A percentile compares a stretch with the other conserved stretches of the same genome.
Conservation (phyloP, 1,140 invertebrate species). For the Venturia canescens region DNA sequence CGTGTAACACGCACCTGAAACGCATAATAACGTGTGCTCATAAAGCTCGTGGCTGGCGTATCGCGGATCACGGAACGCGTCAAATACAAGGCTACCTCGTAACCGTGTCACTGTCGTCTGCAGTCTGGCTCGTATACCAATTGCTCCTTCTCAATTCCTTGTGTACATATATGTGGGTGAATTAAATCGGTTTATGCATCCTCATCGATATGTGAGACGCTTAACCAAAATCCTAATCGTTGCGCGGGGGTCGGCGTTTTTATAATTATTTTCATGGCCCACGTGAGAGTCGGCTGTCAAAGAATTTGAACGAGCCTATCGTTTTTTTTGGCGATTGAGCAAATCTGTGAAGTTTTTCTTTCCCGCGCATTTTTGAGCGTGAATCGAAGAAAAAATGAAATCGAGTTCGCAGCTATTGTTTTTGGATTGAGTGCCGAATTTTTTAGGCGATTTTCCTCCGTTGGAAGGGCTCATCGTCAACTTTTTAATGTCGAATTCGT, state of each 20-base stretch:
- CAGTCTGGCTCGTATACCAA: constrained; percentile 34
- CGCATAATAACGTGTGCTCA: constrained; percentile 40
- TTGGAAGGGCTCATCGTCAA: too few species aligned
- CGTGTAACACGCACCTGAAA: constrained; percentile 41
- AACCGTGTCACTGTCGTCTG: constrained; percentile 73
- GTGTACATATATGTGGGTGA: background rate
- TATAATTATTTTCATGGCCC: constrained; percentile 58
- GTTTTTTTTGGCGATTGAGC: too few species aligned
- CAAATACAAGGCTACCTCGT: constrained; percentile 65
- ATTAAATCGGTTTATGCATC: constrained; percentile 50
- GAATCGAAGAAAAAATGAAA: too few species aligned
- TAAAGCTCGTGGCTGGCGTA: constrained; percentile 17
- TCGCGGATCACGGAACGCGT: constrained; percentile 24
- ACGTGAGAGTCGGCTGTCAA: background rate
- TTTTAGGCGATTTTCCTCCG: too few species aligned
- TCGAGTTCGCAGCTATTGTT: too few species aligned
- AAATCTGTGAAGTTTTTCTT: too few species aligned
- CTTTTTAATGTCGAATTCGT: too few species aligned
- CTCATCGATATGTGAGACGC: constrained; percentile 72
- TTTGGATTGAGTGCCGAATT: too few species aligned
- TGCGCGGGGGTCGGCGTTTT: constrained; percentile 50
- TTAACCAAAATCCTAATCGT: constrained; percentile 66
- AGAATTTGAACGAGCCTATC: too few species aligned
- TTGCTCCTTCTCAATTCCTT: background rate
- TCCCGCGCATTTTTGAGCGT: too few species aligned